Evolutionary conservation across 2,797 vertebrate species (phyloP).

Genomic region (Lutra lutra): DNA sequence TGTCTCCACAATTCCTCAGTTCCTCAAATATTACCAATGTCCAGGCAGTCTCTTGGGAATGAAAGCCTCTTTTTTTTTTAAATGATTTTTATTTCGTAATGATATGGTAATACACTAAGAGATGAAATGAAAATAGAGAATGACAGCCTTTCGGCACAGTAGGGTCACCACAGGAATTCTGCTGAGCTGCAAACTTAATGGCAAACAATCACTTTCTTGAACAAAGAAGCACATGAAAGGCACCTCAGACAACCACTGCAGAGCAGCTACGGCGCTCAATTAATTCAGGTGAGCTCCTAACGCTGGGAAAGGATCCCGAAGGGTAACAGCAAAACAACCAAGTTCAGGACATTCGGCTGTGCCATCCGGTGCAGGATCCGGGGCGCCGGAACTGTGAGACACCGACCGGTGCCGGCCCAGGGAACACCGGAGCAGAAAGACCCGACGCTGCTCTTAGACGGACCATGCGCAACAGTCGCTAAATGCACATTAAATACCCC

Average conservation of each 20-base stretch:
- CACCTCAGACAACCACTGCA: background rate
- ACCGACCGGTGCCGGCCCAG: rapidly evolving
- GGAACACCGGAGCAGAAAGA: background rate
- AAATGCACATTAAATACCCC: background rate
- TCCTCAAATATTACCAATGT: background rate
- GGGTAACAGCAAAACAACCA: background rate
- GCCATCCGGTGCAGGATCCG: background rate
- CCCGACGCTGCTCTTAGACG: background rate
- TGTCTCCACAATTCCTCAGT: background rate
- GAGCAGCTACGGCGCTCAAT: background rate
- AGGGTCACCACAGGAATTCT: background rate
- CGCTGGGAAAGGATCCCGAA: background rate
- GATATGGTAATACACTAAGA: background rate
- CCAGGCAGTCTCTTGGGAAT: background rate
- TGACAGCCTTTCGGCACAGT: background rate
- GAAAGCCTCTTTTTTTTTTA: background rate
- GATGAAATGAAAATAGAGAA: background rate
- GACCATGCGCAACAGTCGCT: background rate
- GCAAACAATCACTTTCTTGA: background rate
- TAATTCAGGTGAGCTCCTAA: background rate
- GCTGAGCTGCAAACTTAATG: background rate
- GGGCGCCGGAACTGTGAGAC: background rate
- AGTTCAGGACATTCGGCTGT: no score
- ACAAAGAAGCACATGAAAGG: background rate
- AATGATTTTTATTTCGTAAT: constrained; percentile 29